phyloP scores from a whole-genome alignment of 2,797 vertebrate species.

The Lindbergichthys nudifrons region DNA sequence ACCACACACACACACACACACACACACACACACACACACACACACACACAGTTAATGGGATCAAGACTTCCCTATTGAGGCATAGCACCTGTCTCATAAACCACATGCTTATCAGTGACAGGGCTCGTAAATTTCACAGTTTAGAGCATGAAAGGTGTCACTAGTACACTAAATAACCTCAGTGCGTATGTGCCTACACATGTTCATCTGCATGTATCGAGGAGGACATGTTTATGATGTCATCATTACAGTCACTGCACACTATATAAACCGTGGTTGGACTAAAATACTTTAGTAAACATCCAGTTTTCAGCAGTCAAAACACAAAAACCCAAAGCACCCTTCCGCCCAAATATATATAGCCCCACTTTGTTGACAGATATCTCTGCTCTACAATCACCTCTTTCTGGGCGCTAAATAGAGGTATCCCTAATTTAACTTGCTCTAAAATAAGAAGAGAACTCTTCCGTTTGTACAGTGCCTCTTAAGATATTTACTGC shows the following conservation, averaged over 20 bases:
- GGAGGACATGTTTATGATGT: slow-evolving; percentile 37
- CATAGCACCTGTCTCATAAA: slow-evolving; percentile 36
- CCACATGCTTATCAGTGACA: slow-evolving; percentile 18
- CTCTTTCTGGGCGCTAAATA: slow-evolving; percentile 45
- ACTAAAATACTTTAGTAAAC: slow-evolving; percentile 57
- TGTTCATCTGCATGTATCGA: slow-evolving; percentile 21
- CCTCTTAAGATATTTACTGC: slow-evolving; percentile 16
- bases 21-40: not conserved
- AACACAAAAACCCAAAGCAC: slow-evolving; percentile 22
- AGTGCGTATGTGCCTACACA: slow-evolving; percentile 27
- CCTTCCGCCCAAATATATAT: not conserved
- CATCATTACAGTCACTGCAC: slow-evolving; percentile 55
- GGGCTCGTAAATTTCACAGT: slow-evolving; percentile 34
- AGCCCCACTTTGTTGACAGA: slow-evolving; percentile 52
- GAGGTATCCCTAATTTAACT: slow-evolving; percentile 48
- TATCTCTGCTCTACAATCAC: slow-evolving; percentile 31
- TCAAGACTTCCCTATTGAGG: slow-evolving; percentile 23
- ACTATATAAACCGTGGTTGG: slow-evolving; percentile 41
- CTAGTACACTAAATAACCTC: slow-evolving; percentile 33
- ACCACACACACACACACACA: not conserved
- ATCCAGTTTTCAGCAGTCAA: slow-evolving; percentile 38
- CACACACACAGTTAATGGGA: slow-evolving; percentile 33
- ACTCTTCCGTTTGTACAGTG: slow-evolving; percentile 16
- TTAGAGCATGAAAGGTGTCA: slow-evolving; percentile 33
- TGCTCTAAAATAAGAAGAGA: slow-evolving; percentile 55